Percentiles rank a stretch among this genome's conserved stretches.
These are phyloP conservation scores for Actias luna DNA, from an alignment of 2,888 invertebrate species.

Conservation along the genomic window DNA sequence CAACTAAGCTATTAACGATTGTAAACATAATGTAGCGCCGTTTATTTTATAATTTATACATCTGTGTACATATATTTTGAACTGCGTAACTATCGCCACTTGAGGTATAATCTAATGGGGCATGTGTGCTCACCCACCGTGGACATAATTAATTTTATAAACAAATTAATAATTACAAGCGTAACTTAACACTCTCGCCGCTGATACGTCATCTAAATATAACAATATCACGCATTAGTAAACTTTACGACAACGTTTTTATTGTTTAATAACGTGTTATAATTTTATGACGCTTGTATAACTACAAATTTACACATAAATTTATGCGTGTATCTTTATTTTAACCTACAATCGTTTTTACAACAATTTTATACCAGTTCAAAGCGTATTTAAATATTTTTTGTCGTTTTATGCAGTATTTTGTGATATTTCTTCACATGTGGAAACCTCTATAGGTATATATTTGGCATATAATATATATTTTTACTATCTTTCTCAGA, in stretches of 20 bases:
- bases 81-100: conserved; percentile 12
- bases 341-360: neutral
- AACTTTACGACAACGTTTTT: conserved; percentile 37
- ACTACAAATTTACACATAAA: conserved; percentile 7
- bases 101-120: conserved; percentile 10
- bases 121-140: conserved; percentile 52
- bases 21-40: neutral
- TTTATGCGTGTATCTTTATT: neutral
- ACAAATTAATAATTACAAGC: conserved; percentile 71
- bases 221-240: conserved; percentile 75
- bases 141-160: conserved; percentile 60
- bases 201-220: conserved; percentile 76
- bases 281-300: conserved; percentile 11
- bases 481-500: neutral
- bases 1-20: neutral
- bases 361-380: neutral
- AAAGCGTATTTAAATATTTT: neutral
- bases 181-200: conserved; percentile 48
- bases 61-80: conserved; percentile 15
- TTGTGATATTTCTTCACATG: neutral
- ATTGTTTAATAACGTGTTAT: conserved; percentile 16
- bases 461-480: neutral
- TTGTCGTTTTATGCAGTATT: neutral
- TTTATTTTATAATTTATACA: conserved; percentile 6
- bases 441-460: too few relatives aligned